A percentile compares a stretch with the other conserved stretches of the same genome.
phyloP scores from a whole-genome alignment of 2,888 invertebrate genomes.

The Synergus umbraculus region DNA sequence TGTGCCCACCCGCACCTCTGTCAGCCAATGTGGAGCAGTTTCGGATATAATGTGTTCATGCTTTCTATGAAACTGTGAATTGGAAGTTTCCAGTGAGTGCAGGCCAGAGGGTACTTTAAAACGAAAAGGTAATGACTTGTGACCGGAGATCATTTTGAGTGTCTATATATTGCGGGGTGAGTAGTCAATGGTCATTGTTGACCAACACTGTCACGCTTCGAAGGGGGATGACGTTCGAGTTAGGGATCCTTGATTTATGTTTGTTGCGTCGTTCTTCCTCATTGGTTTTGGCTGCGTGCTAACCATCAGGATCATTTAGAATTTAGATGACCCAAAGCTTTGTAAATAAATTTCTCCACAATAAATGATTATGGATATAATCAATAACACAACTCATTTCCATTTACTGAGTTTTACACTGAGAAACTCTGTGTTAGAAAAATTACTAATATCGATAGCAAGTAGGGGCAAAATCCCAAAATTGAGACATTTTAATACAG shows the following conservation, averaged over 20 bases:
- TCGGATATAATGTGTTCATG: not conserved
- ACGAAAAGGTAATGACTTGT: conserved; percentile 77
- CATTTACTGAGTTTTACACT: not conserved
- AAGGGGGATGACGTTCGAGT: conserved; percentile 65
- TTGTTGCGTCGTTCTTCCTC: conserved; percentile 51
- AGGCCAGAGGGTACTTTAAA: conserved; percentile 64
- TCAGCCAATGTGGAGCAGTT: conserved; percentile 2
- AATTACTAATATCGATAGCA: too few relatives aligned
- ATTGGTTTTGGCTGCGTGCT: conserved; percentile 16
- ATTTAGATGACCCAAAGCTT: conserved; percentile 10
- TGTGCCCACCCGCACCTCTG: conserved; percentile 19
- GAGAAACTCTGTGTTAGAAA: too few relatives aligned
- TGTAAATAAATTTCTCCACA: conserved; percentile 3
- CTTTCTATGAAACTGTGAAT: conserved; percentile 34
- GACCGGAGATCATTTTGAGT: conserved; percentile 75
- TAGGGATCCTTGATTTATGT: conserved; percentile 56
- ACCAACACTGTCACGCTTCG: conserved; percentile 73
- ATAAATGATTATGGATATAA: not conserved
- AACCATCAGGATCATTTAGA: conserved; percentile 28
- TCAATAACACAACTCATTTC: not conserved
- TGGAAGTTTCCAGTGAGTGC: conserved; percentile 10
- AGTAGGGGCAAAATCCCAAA: too few relatives aligned
- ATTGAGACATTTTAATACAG: too few relatives aligned
- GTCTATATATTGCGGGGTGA: conserved; percentile 62
- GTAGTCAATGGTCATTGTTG: conserved; percentile 73